Conservation (phyloP, 2,113 vertebrate species). For the Melanocharis versteri region DNA sequence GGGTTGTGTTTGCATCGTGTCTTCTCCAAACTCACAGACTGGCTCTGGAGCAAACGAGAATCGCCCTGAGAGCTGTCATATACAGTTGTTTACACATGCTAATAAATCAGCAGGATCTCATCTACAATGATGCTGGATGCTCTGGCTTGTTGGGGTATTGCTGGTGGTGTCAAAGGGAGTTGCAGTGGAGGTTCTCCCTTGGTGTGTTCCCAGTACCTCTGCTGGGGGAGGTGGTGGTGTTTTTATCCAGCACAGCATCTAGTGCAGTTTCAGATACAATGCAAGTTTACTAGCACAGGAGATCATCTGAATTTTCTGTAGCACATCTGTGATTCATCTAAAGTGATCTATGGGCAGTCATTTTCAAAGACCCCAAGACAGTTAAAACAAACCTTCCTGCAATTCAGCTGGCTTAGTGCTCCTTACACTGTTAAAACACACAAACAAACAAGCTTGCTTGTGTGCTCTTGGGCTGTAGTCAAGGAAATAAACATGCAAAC, state of each 20-base stretch:
- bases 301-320: neutral
- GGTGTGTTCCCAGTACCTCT: neutral
- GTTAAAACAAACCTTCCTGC: neutral
- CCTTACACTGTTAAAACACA: neutral
- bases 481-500: slow-evolving; percentile 23
- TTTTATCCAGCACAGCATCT: neutral
- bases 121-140: neutral
- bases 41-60: neutral
- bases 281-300: neutral
- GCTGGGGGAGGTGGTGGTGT: neutral
- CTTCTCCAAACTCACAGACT: neutral
- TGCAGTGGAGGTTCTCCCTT: neutral
- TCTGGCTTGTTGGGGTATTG: neutral
- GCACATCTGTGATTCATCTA: neutral
- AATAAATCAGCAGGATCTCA: neutral
- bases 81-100: neutral
- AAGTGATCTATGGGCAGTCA: neutral
- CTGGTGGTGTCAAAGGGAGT: neutral
- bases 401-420: neutral
- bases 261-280: neutral
- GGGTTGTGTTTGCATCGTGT: neutral
- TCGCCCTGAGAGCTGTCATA: accelerated
- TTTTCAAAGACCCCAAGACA: neutral
- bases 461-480: neutral
- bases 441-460: neutral